Evolutionary conservation across 2,888 invertebrate genomes (phyloP).

Genomic region (Ochlodes sylvanus): DNA sequence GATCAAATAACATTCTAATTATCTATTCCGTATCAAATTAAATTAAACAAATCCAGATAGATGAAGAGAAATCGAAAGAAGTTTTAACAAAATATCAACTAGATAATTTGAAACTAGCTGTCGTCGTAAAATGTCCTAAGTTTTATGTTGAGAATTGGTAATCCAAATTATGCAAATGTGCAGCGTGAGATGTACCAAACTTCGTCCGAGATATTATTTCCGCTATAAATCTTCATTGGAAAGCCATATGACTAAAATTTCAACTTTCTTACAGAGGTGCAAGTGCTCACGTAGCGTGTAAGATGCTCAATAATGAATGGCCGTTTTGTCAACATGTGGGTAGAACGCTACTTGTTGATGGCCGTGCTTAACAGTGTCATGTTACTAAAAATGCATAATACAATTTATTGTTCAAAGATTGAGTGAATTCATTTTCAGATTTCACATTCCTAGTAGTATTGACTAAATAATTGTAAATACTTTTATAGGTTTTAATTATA

Average conservation of each 20-base stretch:
- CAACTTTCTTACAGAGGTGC: slow-evolving; percentile 31
- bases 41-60: slow-evolving; percentile 16
- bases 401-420: background rate
- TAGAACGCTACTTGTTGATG: background rate
- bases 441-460: background rate
- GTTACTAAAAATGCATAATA: slow-evolving; percentile 17
- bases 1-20: slow-evolving; percentile 13
- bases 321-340: slow-evolving; percentile 26
- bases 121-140: slow-evolving; percentile 39
- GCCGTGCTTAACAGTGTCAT: slow-evolving; percentile 2
- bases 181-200: slow-evolving; percentile 39
- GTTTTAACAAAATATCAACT: slow-evolving; percentile 35
- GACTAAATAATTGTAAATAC: too few relatives aligned
- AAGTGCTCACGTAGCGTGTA: slow-evolving; percentile 21
- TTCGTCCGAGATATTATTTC: slow-evolving; percentile 41
- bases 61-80: slow-evolving; percentile 38
- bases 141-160: slow-evolving; percentile 39
- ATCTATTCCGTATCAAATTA: slow-evolving; percentile 2
- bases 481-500: too few relatives aligned
- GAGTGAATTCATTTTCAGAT: background rate
- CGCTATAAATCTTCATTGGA: slow-evolving; percentile 40
- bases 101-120: slow-evolving; percentile 36
- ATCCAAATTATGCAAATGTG: slow-evolving; percentile 41
- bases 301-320: slow-evolving; percentile 21
- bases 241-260: slow-evolving; percentile 37